Percentiles rank a stretch among this genome's conserved stretches.
These are phyloP conservation scores for Thalpophila matura DNA, from an alignment of 2,888 invertebrate genomes.

Conservation along the genomic window DNA sequence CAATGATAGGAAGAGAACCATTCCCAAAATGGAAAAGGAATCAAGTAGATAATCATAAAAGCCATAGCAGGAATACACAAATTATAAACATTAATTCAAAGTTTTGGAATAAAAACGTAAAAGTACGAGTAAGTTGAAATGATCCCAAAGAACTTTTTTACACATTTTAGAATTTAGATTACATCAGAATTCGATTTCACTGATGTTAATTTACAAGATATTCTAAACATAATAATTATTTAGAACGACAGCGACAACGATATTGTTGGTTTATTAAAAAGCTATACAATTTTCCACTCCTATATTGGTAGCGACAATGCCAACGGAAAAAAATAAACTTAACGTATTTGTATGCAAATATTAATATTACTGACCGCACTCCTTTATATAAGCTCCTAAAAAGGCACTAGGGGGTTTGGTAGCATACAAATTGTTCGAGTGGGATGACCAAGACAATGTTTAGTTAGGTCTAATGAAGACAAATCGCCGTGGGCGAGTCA, in stretches of 20 bases:
- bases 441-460: constrained; percentile 70
- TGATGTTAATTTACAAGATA: not conserved
- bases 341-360: constrained; percentile 67
- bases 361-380: constrained; percentile 66
- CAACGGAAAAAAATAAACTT: constrained; percentile 7
- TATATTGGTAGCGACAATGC: not conserved
- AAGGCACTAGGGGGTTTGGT: constrained; percentile 74
- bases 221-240: not conserved
- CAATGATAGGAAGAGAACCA: not conserved
- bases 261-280: not conserved
- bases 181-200: not conserved
- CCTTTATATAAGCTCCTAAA: constrained; percentile 65
- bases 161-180: not conserved
- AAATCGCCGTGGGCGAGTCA: constrained; percentile 68
- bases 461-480: constrained; percentile 57
- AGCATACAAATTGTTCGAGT: constrained; percentile 80
- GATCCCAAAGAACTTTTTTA: not conserved
- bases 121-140: not conserved
- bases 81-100: too few relatives aligned
- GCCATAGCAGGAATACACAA: not conserved
- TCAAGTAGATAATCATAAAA: not conserved
- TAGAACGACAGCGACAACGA: not conserved
- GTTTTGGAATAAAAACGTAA: not conserved
- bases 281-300: not conserved
- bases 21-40: not conserved